Evolutionary conservation across 2,888 invertebrate species (phyloP), one percentile per base, ranked within the genome.

Genomic region (Rhagonycha fulva): DNA sequence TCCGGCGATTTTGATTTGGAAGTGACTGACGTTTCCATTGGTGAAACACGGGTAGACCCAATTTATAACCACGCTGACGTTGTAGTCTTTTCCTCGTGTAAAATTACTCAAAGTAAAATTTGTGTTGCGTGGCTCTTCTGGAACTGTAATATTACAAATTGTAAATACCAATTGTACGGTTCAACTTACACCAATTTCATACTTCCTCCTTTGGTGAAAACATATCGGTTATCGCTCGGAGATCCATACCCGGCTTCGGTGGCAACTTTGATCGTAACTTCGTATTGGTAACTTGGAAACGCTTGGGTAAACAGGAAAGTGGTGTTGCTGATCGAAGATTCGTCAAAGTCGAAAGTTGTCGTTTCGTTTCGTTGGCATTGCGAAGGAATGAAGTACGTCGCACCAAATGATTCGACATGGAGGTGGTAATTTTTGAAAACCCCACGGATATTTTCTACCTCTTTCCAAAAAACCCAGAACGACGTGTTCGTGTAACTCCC

Each of bases 11-110:
- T 68, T 14, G 11, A 71, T 32, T 19, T 19, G 1, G 73, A 82
- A 84, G 14, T 79, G 14, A 14, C 70, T 72, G 10, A 84, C 75
- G 7, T 76, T 74, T 68, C 84, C 84, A 63, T 84, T 83, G 14
- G 81, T 81, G 26, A 81, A 75, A 72, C 84, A 84, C 4, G 84
- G 84, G 47, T 77, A 75, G 7, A 67, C 62, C 82, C 83, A 84
- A 23, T 71, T 72, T 24, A 82, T 12, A 5, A 62, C 70, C 0
- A 79, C 68, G n/a, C 62, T 71, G 9, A 79, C 79, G 7, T 77
- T 62, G 61, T 81, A 79, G n/a, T 30, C 63, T 10, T 71, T 76
- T 9, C 14, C 62, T 63, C 10, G 14, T 19, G 62, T 23, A 19
- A 30, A 24, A 24, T 71, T 71, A 4, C 62, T 28, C 28, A 76